phyloP scores from a whole-genome alignment of 2,113 vertebrate species.

The Redunca redunca region DNA sequence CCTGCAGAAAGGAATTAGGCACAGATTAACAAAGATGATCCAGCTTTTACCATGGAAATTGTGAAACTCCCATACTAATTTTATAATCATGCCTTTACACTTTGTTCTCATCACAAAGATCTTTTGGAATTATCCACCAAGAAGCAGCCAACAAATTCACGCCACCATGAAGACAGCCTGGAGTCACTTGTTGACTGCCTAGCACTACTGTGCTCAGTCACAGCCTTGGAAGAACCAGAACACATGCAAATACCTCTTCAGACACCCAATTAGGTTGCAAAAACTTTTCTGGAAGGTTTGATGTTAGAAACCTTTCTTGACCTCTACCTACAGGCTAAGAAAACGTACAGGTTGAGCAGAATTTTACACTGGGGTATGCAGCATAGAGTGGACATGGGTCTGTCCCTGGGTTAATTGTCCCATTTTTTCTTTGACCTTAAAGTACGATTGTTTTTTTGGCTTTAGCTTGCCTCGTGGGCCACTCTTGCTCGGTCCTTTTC shows the following conservation, averaged over 20 bases:
- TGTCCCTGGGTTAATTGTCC: neutral
- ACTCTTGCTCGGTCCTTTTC: neutral
- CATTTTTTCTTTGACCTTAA: neutral
- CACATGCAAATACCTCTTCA: neutral
- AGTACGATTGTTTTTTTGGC: neutral
- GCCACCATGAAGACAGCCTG: neutral
- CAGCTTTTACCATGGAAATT: conserved; percentile 28
- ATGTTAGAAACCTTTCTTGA: neutral
- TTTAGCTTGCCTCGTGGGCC: neutral
- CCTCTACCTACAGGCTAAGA: neutral
- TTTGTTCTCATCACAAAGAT: conserved; percentile 55
- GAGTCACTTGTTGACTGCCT: neutral
- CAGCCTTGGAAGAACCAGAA: neutral
- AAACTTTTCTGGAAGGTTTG: neutral
- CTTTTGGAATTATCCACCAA: conserved; percentile 46
- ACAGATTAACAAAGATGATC: conserved; percentile 8
- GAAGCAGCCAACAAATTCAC: conserved; percentile 34
- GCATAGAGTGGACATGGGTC: neutral
- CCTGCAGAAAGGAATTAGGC: neutral
- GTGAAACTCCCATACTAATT: conserved; percentile 44
- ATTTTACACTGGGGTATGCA: neutral
- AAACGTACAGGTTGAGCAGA: neutral
- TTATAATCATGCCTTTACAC: conserved; percentile 50
- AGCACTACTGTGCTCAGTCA: neutral
- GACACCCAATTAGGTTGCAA: neutral